Percentiles rank a stretch among this genome's conserved stretches.
Evolutionary conservation across 1,140 invertebrate species (phyloP).

Genomic region (Drosophila mayri): DNA sequence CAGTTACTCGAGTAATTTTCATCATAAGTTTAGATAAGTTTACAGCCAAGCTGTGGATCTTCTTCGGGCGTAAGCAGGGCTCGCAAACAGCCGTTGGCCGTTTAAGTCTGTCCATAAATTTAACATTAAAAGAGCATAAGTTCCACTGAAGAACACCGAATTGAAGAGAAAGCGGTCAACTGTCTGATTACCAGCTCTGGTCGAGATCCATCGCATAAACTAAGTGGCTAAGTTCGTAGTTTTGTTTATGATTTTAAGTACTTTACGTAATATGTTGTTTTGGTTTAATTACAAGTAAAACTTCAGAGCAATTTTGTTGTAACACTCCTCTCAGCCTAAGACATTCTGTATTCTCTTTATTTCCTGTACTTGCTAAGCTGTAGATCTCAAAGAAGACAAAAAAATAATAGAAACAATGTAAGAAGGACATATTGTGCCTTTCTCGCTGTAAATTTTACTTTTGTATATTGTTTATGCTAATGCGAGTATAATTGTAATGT

Average conservation of each 20-base stretch:
- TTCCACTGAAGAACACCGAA: background rate
- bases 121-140: background rate
- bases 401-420: no score
- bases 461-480: slow-evolving; percentile 6
- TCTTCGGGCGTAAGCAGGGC: background rate
- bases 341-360: slow-evolving; percentile 34
- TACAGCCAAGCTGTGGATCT: background rate
- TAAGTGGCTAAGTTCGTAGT: slow-evolving; percentile 41
- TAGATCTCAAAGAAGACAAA: no score
- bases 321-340: slow-evolving; percentile 22
- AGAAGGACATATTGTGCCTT: background rate
- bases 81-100: background rate
- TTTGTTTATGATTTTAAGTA: slow-evolving; percentile 71
- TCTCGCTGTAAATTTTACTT: slow-evolving; percentile 13
- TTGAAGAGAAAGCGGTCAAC: background rate
- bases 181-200: background rate
- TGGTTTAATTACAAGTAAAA: slow-evolving; percentile 42
- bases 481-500: slow-evolving; percentile 13
- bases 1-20: background rate
- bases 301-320: slow-evolving; percentile 76
- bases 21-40: slow-evolving; percentile 8
- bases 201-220: slow-evolving; percentile 24
- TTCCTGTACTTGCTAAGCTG: slow-evolving; percentile 6
- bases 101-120: background rate
- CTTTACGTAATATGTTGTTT: slow-evolving; percentile 40